Evolutionary conservation across 2,888 invertebrate genomes (phyloP).

Genomic region (Tachina grossa): DNA sequence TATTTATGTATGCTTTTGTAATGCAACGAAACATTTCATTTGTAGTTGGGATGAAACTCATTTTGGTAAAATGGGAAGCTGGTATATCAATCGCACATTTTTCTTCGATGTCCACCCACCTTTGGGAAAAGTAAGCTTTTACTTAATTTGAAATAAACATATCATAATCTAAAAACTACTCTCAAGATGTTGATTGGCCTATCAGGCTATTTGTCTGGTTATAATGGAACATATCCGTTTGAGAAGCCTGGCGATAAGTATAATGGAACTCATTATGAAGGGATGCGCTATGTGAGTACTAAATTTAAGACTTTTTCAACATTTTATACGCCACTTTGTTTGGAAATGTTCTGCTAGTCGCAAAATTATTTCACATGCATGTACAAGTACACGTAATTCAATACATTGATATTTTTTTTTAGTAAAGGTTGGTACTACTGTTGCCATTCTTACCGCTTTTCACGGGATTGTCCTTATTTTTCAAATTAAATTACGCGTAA

Average conservation of each 20-base stretch:
- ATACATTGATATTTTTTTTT: too few species aligned
- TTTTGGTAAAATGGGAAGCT: constrained; percentile 99
- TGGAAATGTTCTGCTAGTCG: too few species aligned
- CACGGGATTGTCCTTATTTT: too few species aligned
- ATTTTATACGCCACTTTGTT: too few species aligned
- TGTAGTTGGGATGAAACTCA: constrained; percentile 98
- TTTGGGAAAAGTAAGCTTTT: constrained; percentile 91
- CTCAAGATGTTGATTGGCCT: constrained; percentile 95
- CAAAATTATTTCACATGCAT: too few species aligned
- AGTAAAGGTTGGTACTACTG: too few species aligned
- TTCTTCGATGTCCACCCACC: constrained; percentile 99
- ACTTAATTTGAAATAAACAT: not conserved
- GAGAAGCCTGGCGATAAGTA: constrained; percentile 98
- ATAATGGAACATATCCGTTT: constrained; percentile 96
- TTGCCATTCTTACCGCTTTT: too few species aligned
- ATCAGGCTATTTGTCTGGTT: constrained; percentile 95
- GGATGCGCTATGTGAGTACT: constrained; percentile 93
- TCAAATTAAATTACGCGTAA: too few species aligned
- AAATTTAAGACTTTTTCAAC: not conserved
- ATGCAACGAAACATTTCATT: constrained; percentile 71
- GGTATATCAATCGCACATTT: constrained; percentile 98
- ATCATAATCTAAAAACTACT: not conserved
- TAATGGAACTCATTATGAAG: constrained; percentile 92
- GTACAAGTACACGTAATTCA: too few species aligned
- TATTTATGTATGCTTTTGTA: too few species aligned